Evolutionary conservation across 2,888 invertebrate species (phyloP).

Genomic region (Drosophila paracracens): DNA sequence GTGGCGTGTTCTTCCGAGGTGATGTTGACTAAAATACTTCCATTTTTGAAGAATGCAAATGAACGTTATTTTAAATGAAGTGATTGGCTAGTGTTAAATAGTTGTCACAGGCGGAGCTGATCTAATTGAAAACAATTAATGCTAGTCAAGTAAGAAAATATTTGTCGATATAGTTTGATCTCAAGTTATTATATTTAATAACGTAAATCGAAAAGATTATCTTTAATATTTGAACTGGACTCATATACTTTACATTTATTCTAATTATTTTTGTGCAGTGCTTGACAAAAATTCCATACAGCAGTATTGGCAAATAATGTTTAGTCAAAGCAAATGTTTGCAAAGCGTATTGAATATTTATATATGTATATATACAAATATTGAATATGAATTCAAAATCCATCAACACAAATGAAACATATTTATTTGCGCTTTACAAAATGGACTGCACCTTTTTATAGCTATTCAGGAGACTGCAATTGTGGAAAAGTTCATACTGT

Average conservation of each 20-base stretch:
- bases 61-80: background rate
- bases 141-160: background rate
- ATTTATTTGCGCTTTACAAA: background rate
- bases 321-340: background rate
- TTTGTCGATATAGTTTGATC: background rate
- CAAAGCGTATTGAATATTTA: too few relatives aligned
- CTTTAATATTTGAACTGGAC: background rate
- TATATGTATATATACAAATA: background rate
- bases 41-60: background rate
- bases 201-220: background rate
- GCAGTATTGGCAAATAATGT: background rate
- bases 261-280: background rate
- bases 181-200: background rate
- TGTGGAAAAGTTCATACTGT: background rate
- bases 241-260: background rate
- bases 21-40: background rate
- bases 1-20: background rate
- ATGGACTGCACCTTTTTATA: background rate
- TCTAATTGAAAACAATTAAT: background rate
- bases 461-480: background rate
- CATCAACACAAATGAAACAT: background rate
- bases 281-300: background rate
- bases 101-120: background rate
- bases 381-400: background rate
- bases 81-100: background rate